phyloP scores from a whole-genome alignment of 2,888 invertebrate species.

The Himalopsyche kuldschensis region DNA sequence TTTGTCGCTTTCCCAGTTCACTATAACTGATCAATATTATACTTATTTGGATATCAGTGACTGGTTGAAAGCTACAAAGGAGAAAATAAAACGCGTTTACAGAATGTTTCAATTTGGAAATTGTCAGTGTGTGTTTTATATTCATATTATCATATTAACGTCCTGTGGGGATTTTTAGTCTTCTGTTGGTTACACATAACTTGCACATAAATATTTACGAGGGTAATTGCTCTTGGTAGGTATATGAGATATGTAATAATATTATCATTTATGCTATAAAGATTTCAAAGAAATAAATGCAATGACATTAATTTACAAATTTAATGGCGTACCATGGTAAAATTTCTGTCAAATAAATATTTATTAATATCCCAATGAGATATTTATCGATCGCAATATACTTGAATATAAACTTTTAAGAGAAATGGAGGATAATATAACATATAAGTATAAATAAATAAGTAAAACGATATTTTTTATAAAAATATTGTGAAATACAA shows the following conservation, averaged over 20 bases:
- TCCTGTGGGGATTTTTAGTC: neutral
- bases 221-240: neutral
- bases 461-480: too few species aligned
- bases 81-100: conserved; percentile 8
- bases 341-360: too few species aligned
- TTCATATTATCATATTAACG: neutral
- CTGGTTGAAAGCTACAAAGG: neutral
- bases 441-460: too few species aligned
- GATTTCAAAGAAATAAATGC: neutral
- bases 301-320: neutral
- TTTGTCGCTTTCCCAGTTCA: neutral
- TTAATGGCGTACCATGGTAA: too few species aligned
- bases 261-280: neutral
- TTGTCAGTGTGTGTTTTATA: conserved; percentile 22
- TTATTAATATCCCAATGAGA: too few species aligned
- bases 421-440: too few species aligned
- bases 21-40: neutral
- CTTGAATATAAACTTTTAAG: too few species aligned
- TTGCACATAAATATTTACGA: neutral
- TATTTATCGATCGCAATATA: too few species aligned
- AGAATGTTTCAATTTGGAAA: conserved; percentile 16
- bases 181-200: neutral
- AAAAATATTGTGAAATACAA: too few species aligned
- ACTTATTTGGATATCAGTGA: neutral
- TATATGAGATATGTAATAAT: neutral